These are phyloP conservation scores for Acanthopagrus latus DNA, from an alignment of 2,797 vertebrate species.

Conservation along the genomic window DNA sequence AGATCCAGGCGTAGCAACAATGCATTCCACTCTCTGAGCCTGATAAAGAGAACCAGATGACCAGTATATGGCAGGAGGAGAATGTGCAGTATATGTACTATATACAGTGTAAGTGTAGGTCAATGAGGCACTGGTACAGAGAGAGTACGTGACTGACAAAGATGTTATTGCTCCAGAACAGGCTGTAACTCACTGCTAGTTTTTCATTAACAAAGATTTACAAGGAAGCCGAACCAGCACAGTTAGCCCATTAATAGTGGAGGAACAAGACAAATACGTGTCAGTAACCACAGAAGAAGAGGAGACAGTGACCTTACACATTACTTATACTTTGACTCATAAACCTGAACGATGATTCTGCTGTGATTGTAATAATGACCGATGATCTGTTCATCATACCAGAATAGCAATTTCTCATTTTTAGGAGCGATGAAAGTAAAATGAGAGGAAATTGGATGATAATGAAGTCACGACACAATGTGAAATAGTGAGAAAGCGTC, in stretches of 20 bases:
- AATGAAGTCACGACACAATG: not conserved
- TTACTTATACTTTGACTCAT: not conserved
- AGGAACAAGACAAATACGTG: not conserved
- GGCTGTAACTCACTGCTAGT: not conserved
- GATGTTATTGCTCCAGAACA: not conserved
- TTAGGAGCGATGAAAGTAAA: not conserved
- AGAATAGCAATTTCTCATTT: not conserved
- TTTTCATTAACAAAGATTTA: slow-evolving; percentile 8
- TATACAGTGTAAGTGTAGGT: not conserved
- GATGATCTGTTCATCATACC: not conserved
- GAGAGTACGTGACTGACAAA: not conserved
- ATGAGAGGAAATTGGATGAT: no score
- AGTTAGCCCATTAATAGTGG: not conserved
- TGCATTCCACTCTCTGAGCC: slow-evolving; percentile 76
- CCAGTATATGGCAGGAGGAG: not conserved
- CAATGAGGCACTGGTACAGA: not conserved
- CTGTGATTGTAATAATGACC: not conserved
- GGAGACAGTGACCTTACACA: not conserved
- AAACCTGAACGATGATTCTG: not conserved
- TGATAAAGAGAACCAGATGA: slow-evolving; percentile 80
- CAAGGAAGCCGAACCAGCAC: not conserved
- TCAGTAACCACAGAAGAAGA: not conserved
- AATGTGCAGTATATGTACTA: not conserved
- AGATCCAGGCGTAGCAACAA: slow-evolving; percentile 65
- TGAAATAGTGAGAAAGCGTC: no score